phyloP scores from a whole-genome alignment of 2,113 vertebrate genomes.

The Pteruthius melanotis region DNA sequence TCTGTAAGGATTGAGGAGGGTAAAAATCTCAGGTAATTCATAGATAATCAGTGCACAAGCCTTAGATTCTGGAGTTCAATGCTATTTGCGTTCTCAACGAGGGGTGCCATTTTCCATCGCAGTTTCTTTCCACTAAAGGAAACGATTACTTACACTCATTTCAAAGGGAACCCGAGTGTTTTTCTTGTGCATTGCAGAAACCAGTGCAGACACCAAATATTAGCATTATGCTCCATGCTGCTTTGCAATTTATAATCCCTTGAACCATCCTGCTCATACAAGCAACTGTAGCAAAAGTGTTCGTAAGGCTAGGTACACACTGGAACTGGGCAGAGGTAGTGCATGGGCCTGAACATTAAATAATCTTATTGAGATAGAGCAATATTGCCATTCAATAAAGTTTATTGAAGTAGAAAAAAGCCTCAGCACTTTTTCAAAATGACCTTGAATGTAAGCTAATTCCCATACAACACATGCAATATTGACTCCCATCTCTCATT shows the following conservation, averaged over 20 bases:
- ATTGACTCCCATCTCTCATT: neutral
- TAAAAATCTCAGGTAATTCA: neutral
- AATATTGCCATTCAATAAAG: conserved; percentile 23
- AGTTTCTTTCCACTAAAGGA: neutral
- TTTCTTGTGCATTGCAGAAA: conserved; percentile 11
- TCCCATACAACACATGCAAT: neutral
- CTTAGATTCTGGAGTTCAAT: neutral
- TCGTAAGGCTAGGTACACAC: neutral
- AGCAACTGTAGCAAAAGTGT: neutral
- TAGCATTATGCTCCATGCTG: neutral
- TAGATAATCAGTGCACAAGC: neutral
- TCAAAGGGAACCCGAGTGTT: neutral
- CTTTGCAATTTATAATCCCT: conserved; percentile 13
- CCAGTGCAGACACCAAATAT: neutral
- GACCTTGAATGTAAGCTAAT: neutral
- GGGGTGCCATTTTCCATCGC: neutral
- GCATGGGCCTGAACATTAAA: conserved; percentile 3
- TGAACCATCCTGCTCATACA: neutral
- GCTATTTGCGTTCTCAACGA: neutral
- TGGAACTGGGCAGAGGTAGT: conserved; percentile 21
- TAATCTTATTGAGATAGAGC: conserved; percentile 2
- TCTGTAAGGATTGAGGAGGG: neutral
- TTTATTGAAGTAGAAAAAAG: conserved; percentile 61
- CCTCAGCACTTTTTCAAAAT: neutral
- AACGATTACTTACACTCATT: neutral